A percentile compares a stretch with the other conserved stretches of the same genome.
Conservation (phyloP, 2,113 vertebrate genomes). For the Tursiops truncatus region DNA sequence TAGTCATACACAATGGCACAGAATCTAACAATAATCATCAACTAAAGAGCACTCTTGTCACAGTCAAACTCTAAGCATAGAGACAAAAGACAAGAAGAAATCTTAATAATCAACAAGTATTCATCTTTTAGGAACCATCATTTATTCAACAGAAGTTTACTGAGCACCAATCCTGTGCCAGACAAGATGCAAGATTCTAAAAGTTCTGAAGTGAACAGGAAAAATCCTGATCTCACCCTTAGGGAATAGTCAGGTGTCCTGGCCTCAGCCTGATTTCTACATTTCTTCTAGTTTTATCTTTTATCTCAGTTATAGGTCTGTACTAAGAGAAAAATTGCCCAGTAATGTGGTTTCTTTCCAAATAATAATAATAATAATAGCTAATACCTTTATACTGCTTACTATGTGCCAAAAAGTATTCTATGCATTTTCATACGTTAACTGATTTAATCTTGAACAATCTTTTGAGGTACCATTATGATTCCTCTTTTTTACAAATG, state of each 20-base stretch:
- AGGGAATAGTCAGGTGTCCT: not conserved
- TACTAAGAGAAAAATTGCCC: constrained; percentile 9
- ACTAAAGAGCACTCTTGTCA: not conserved
- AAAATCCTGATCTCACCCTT: not conserved
- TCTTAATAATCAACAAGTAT: not conserved
- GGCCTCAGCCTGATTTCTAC: not conserved
- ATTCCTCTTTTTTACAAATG: not conserved
- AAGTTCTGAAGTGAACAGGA: not conserved
- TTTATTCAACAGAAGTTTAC: constrained; percentile 4
- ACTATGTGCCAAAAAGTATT: not conserved
- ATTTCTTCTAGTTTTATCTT: constrained; percentile 1
- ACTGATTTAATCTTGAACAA: not conserved
- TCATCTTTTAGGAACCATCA: not conserved
- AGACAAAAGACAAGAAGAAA: constrained; percentile 34
- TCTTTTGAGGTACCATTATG: not conserved
- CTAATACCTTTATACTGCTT: not conserved
- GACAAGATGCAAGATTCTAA: not conserved
- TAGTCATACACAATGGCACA: not conserved
- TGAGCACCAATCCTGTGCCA: not conserved
- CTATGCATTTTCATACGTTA: not conserved
- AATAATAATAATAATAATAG: not conserved
- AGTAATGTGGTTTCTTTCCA: not conserved
- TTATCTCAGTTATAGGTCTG: not conserved
- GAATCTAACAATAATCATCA: not conserved
- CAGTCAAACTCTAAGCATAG: not conserved